Percentiles rank a stretch among this genome's conserved stretches.
Conservation (phyloP, 2,797 vertebrate species). For the Girardinus metallicus region DNA sequence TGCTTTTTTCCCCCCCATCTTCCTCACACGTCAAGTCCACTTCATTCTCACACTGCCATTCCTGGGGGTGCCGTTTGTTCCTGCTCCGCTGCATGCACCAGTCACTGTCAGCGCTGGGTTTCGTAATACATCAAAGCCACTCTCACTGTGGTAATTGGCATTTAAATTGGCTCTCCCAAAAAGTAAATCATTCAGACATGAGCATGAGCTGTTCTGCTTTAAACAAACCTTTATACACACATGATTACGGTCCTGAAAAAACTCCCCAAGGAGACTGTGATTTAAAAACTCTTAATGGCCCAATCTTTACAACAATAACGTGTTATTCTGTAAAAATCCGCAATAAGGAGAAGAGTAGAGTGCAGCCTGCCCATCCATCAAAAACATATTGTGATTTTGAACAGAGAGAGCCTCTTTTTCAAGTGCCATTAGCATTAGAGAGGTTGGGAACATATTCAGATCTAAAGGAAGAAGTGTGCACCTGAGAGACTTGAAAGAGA, state of each 20-base stretch:
- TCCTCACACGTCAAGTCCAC: conserved; percentile 19
- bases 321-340: conserved; percentile 51
- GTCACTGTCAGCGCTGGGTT: conserved; percentile 52
- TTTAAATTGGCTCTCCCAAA: conserved; percentile 56
- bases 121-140: conserved; percentile 47
- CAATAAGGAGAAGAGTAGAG: conserved; percentile 57
- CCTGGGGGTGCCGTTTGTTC: conserved; percentile 21
- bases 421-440: conserved; percentile 42
- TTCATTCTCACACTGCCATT: conserved; percentile 15
- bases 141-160: conserved; percentile 56
- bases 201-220: conserved; percentile 49
- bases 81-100: conserved; percentile 30
- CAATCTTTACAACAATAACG: conserved; percentile 60
- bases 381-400: conserved; percentile 35
- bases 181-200: conserved; percentile 53
- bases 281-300: conserved; percentile 59
- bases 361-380: conserved; percentile 39
- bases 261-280: conserved; percentile 48
- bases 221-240: conserved; percentile 60
- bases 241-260: conserved; percentile 57
- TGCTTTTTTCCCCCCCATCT: conserved; percentile 7
- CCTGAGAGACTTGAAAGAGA: conserved; percentile 71
- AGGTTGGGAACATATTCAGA: conserved; percentile 53
- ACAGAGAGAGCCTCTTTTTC: conserved; percentile 24
- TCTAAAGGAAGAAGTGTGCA: conserved; percentile 52